phyloP scores from a whole-genome alignment of 2,888 invertebrate genomes.

The Idaea dimidiata region DNA sequence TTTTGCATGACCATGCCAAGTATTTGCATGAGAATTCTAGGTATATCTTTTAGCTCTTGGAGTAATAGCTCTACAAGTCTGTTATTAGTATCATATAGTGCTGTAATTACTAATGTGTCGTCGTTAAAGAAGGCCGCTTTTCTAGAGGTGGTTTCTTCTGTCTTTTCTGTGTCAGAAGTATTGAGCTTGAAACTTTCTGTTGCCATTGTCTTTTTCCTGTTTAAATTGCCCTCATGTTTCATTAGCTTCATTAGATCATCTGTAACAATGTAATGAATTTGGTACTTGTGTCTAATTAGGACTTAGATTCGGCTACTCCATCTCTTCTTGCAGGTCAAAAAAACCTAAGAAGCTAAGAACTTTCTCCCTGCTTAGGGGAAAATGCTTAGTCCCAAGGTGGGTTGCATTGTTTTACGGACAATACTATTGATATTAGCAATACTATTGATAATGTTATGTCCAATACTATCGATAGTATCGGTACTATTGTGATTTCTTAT shows the following conservation, averaged over 20 bases:
- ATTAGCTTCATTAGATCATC: slow-evolving; percentile 4
- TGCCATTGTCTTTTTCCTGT: not conserved
- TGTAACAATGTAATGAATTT: not conserved
- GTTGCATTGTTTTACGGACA: too few species aligned
- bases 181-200: not conserved
- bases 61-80: slow-evolving; percentile 44
- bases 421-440: too few species aligned
- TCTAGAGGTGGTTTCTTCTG: slow-evolving; percentile 9
- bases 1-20: slow-evolving; percentile 38
- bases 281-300: not conserved
- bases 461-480: too few species aligned
- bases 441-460: too few species aligned
- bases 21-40: slow-evolving; percentile 42
- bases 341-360: too few species aligned
- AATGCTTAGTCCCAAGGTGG: too few species aligned
- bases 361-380: too few species aligned
- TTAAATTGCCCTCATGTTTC: not conserved
- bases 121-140: slow-evolving; percentile 6
- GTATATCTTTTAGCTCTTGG: slow-evolving; percentile 28
- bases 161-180: slow-evolving; percentile 4
- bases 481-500: too few species aligned
- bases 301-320: too few species aligned
- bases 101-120: slow-evolving; percentile 29
- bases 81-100: slow-evolving; percentile 40
- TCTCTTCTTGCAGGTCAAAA: too few species aligned